A percentile compares a stretch with the other conserved stretches of the same genome.
Conservation (phyloP, 2,888 invertebrate genomes). For the Hirtodrosophila confusa region DNA sequence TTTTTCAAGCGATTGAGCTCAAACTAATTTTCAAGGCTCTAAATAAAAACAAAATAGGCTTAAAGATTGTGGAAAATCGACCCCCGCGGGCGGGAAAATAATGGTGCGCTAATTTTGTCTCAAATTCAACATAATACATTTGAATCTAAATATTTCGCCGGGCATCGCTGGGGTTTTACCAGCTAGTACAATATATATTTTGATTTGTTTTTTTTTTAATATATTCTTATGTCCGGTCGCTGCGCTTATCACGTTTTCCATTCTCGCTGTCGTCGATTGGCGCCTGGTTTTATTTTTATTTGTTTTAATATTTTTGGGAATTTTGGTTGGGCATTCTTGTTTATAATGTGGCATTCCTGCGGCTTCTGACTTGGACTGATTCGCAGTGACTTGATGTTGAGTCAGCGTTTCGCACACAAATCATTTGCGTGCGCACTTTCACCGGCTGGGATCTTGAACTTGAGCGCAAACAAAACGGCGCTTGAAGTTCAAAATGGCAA, state of each 20-base stretch:
- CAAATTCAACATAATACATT: too few species aligned
- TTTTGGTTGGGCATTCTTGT: constrained; percentile 34
- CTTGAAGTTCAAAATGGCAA: constrained; percentile 39
- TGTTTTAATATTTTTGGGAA: constrained; percentile 25
- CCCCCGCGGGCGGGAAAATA: too few species aligned
- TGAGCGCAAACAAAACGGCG: neutral
- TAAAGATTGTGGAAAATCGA: too few species aligned
- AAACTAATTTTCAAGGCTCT: too few species aligned
- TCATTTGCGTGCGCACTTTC: constrained; percentile 43
- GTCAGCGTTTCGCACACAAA: constrained; percentile 31
- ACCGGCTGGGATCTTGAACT: constrained; percentile 46
- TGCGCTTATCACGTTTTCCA: constrained; percentile 65
- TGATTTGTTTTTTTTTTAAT: too few species aligned
- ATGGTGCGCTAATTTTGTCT: too few species aligned
- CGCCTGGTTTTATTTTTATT: constrained; percentile 42
- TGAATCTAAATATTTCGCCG: too few species aligned
- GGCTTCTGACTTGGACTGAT: constrained; percentile 5
- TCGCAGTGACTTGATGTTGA: constrained; percentile 18
- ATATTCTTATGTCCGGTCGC: constrained; percentile 15
- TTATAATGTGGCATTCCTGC: constrained; percentile 40
- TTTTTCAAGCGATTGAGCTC: too few species aligned
- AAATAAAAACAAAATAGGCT: too few species aligned
- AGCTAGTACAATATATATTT: too few species aligned
- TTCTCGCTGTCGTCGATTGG: constrained; percentile 14
- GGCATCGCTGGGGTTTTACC: too few species aligned